Evolutionary conservation across 2,888 invertebrate species (phyloP).

Genomic region (Bugula neritina): DNA sequence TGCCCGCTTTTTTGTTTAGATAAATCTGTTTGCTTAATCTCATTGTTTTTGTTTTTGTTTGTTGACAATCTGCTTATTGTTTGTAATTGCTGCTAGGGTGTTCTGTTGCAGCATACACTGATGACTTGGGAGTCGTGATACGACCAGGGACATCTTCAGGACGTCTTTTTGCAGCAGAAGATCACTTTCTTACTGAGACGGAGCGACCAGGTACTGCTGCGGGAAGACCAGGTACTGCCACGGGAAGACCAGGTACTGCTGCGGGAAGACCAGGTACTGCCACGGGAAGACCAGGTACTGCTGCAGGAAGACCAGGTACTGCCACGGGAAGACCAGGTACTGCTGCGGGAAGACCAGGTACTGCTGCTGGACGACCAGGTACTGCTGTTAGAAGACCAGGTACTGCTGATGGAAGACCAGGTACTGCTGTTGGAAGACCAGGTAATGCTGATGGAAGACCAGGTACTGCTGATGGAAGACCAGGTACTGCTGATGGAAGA

Average conservation of each 20-base stretch:
- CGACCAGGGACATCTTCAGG: no score
- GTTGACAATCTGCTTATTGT: neutral
- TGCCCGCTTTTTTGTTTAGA: neutral
- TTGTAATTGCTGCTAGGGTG: no score
- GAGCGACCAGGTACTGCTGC: neutral
- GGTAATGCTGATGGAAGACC: slow-evolving; percentile 9
- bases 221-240: neutral
- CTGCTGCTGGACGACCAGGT: neutral
- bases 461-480: neutral
- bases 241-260: slow-evolving; percentile 5
- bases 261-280: neutral
- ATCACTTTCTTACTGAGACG: no score
- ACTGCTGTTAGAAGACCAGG: neutral
- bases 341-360: neutral
- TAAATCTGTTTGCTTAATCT: neutral
- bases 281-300: slow-evolving; percentile 1
- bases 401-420: neutral
- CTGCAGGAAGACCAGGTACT: neutral
- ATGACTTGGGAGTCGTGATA: neutral
- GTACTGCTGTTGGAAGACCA: neutral
- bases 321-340: neutral
- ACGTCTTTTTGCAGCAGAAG: no score
- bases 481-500: slow-evolving; percentile 2
- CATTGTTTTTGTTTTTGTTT: neutral
- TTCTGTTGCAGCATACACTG: neutral